Evolutionary conservation across 1,140 invertebrate genomes (phyloP).

Genomic region (Antheraea mylitta): DNA sequence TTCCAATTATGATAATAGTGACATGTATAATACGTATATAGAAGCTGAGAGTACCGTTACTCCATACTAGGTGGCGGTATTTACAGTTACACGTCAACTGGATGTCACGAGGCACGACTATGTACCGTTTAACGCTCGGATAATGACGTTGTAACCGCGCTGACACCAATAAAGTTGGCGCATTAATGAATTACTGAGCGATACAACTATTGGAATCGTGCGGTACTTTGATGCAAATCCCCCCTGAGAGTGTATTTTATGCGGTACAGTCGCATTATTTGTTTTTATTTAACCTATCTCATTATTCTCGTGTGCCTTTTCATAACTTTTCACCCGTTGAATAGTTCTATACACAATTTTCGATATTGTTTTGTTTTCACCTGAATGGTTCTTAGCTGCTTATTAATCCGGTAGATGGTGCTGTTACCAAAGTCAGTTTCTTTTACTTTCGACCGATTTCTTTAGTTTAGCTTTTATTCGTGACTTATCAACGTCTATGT

Average conservation of each 20-base stretch:
- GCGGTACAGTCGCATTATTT: background rate
- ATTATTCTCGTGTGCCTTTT: too few species aligned
- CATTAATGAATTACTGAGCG: conserved; percentile 59
- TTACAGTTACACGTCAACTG: conserved; percentile 55
- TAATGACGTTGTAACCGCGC: conserved; percentile 41
- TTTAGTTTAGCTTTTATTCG: too few species aligned
- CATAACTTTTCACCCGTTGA: too few species aligned
- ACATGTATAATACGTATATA: conserved; percentile 44
- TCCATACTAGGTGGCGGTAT: conserved; percentile 61
- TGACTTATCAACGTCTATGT: too few species aligned
- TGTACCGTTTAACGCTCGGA: conserved; percentile 40
- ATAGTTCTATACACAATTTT: too few species aligned
- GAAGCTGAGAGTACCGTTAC: conserved; percentile 60
- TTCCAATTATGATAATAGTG: conserved; percentile 26
- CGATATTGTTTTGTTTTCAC: too few species aligned
- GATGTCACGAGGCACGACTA: conserved; percentile 51
- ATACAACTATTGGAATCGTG: conserved; percentile 26
- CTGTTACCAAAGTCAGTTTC: too few species aligned
- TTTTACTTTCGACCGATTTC: too few species aligned
- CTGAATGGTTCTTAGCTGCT: too few species aligned
- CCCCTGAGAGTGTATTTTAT: background rate
- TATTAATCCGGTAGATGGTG: too few species aligned
- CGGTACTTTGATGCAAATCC: conserved; percentile 8
- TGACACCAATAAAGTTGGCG: conserved; percentile 49
- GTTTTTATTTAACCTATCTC: too few species aligned